A percentile compares a stretch with the other conserved stretches of the same genome.
phyloP scores from a whole-genome alignment of 2,888 invertebrate species.

The Caenorhabditis imperialis region DNA sequence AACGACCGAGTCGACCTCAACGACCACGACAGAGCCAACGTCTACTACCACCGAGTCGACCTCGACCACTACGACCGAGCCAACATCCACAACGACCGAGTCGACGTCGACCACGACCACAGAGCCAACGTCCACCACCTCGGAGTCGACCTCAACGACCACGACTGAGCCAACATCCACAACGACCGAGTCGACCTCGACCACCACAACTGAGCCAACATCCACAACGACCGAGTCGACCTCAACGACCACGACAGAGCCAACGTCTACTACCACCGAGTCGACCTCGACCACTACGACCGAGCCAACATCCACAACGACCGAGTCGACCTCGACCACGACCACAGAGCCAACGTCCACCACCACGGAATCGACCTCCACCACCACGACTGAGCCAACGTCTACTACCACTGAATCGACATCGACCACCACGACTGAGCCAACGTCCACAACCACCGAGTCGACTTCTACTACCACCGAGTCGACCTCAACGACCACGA shows the following conservation, averaged over 20 bases:
- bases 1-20: constrained; percentile 7
- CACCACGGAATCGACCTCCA: constrained; percentile 9
- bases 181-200: constrained; percentile 1
- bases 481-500: too few species aligned
- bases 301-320: constrained; percentile 3
- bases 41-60: constrained; percentile 3
- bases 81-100: constrained; percentile 21
- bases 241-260: constrained; percentile 10
- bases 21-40: background rate
- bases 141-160: constrained; percentile 2
- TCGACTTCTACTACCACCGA: background rate
- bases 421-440: constrained; percentile 11
- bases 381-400: constrained; percentile 19
- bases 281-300: constrained; percentile 14
- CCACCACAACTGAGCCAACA: constrained; percentile 24
- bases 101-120: constrained; percentile 3
- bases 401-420: constrained; percentile 21
- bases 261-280: constrained; percentile 20
- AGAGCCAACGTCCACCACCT: constrained; percentile 3
- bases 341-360: constrained; percentile 18
- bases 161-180: background rate
- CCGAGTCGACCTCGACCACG: constrained; percentile 17
- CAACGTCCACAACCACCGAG: constrained; percentile 8
- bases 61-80: constrained; percentile 8
- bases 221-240: constrained; percentile 16